Conservation (phyloP, 2,797 vertebrate species). For the Sphenopsis melanotis region DNA sequence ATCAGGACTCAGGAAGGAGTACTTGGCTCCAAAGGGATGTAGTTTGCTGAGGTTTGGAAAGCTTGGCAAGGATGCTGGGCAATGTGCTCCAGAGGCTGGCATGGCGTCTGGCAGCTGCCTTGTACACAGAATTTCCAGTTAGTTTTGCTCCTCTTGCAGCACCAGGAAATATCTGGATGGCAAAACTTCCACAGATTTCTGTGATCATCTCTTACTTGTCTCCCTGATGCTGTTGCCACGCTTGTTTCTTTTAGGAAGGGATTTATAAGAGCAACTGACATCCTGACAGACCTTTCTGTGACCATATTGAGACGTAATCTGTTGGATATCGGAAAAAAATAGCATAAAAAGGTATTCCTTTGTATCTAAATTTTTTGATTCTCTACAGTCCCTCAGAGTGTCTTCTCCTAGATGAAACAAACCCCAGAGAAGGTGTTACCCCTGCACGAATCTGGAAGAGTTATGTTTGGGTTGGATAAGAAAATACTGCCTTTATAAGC, state of each 20-base stretch:
- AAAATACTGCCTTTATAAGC: background rate
- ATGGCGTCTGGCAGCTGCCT: background rate
- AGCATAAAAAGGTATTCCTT: background rate
- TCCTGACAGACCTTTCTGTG: background rate
- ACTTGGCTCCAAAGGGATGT: background rate
- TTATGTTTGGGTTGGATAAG: background rate
- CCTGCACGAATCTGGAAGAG: background rate
- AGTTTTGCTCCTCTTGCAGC: background rate
- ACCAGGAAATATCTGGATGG: background rate
- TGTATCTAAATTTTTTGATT: background rate
- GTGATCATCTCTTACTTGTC: background rate
- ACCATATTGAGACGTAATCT: fast-evolving
- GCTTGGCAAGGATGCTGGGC: background rate
- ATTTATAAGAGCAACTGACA: background rate
- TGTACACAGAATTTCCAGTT: background rate
- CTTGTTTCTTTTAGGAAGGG: background rate
- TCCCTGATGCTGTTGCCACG: background rate
- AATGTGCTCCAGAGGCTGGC: background rate
- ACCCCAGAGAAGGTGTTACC: background rate
- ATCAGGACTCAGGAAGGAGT: background rate
- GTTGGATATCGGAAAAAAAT: background rate
- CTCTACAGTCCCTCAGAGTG: background rate
- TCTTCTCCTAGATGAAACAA: background rate
- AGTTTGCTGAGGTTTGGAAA: background rate
- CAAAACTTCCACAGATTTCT: background rate